A percentile compares a stretch with the other conserved stretches of the same genome.
Conservation (phyloP, 2,797 vertebrate species). For the Acipenser oxyrinchus region DNA sequence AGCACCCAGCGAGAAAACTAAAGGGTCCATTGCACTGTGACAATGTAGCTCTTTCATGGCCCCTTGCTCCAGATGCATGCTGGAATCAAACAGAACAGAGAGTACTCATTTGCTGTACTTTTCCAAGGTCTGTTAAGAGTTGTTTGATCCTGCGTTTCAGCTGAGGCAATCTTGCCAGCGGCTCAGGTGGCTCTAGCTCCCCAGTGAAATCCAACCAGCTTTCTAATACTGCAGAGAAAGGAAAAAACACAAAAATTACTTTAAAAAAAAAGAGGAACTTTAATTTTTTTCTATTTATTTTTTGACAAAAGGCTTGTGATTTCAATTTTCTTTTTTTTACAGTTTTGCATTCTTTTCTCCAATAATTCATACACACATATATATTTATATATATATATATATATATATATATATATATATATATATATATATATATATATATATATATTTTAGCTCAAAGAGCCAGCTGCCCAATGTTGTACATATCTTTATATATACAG, state of each 20-base stretch:
- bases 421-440: too few relatives aligned
- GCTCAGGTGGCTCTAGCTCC: constrained; percentile 88
- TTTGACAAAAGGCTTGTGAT: too few relatives aligned
- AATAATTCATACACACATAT: too few relatives aligned
- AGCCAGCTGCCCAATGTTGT: too few relatives aligned
- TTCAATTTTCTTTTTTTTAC: too few relatives aligned
- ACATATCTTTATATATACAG: too few relatives aligned
- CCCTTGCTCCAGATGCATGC: not conserved
- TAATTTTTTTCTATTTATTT: too few relatives aligned
- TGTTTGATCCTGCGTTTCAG: constrained; percentile 90
- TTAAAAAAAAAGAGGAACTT: not conserved
- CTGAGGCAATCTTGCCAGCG: constrained; percentile 82
- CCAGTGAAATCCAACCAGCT: constrained; percentile 95
- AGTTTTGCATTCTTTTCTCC: too few relatives aligned
- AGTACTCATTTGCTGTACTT: constrained; percentile 83
- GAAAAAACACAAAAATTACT: too few relatives aligned
- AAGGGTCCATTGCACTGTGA: not conserved
- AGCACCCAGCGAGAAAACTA: constrained; percentile 4
- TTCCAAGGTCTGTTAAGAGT: constrained; percentile 79
- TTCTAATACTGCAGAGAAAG: constrained; percentile 69
- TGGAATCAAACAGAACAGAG: constrained; percentile 77
- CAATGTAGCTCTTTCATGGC: not conserved
- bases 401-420: too few relatives aligned
- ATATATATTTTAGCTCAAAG: too few relatives aligned
- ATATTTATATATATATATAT: too few relatives aligned